Base-by-base conservation (phyloP, 2,797 vertebrate species). In the Steatocranus sp. region DNA sequence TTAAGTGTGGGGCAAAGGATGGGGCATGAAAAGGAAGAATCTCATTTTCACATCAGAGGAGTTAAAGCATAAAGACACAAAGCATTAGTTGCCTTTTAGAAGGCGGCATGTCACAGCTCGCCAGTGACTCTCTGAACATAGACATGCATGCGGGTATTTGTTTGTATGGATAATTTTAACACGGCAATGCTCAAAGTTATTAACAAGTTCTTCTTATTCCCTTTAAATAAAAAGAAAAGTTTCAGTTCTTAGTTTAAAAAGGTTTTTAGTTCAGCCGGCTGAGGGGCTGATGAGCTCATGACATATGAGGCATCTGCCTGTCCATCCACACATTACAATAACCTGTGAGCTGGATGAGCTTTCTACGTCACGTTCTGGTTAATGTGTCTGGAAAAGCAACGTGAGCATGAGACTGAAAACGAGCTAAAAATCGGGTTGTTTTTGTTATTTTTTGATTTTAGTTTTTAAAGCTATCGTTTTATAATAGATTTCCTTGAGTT, bases 401-500 rank as follows among this genome's bases (percentile, higher is more conserved):
- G 7, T 2, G 36, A 43, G 20, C 12, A 11, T 2, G 34, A 68
- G 63, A 15, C 38, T 68, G 14, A 41, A 43, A 43, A 70, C 2
- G 5, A 43, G 1, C 5, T 41, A 17, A 17, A 66, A 66, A 15
- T 66, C 8, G 0, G n/a, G n/a, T 25, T 5, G 5, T 25, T 25
- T 66, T 68, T 27, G 4, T 43, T 70, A n/a, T 3, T 61, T 20
- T 61, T 36, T 61, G 1, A 61, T 36, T 36, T 61, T 36, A 18
- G 63, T 17, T 41, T 4, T 41, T 25, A 43, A 68, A 68, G 2
- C 5, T 68, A 25, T 15, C 1, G 3, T 12, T 66, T 66, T 66
- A 5, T 68, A 25, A 43, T 43, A 11, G 34, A 66, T 6, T 66
- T 38, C 1, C 36, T 66, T 10, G 36, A 10, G 34, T 66, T 66